Evolutionary conservation across 2,113 vertebrate species (phyloP).

Genomic region (Equus przewalskii): DNA sequence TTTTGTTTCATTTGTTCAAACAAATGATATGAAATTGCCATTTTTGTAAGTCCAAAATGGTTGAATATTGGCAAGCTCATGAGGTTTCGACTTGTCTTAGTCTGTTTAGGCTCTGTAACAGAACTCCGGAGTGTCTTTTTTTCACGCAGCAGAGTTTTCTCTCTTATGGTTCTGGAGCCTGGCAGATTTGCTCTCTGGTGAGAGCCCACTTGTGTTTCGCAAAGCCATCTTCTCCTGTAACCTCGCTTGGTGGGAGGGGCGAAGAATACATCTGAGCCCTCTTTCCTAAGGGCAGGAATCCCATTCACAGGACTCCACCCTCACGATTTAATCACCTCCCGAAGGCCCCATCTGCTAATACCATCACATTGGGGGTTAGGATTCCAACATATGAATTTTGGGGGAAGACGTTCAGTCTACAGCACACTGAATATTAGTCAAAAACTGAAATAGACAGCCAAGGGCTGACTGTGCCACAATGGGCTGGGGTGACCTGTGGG

Average conservation of each 20-base stretch:
- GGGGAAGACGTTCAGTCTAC: background rate
- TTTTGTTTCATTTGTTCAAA: background rate
- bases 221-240: background rate
- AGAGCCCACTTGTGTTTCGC: background rate
- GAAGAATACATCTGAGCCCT: background rate
- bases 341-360: too few relatives aligned
- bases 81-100: background rate
- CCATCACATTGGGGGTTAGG: background rate
- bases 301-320: background rate
- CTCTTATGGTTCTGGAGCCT: background rate
- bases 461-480: background rate
- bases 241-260: background rate
- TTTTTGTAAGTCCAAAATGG: background rate
- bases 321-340: background rate
- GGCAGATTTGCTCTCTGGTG: background rate
- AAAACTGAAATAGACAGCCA: background rate
- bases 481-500: background rate
- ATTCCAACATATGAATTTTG: background rate
- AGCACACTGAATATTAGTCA: background rate
- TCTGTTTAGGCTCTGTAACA: too few relatives aligned
- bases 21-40: background rate
- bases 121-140: too few relatives aligned
- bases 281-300: background rate
- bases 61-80: background rate
- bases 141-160: background rate